Conservation (phyloP, 2,797 vertebrate species). For the Pseudochaenichthys georgianus region DNA sequence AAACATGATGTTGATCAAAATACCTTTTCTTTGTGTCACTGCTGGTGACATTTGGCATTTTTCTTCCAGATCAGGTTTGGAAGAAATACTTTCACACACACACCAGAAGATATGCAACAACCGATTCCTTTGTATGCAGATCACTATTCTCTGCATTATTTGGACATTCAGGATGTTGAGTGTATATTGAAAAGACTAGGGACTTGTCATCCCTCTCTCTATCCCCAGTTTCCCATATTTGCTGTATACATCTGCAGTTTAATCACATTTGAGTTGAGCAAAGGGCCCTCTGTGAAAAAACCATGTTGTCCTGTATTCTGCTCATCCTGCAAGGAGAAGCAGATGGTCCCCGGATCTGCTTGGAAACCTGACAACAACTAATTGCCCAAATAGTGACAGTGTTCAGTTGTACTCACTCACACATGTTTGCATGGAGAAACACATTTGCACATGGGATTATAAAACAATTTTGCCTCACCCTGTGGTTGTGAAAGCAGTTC, state of each 20-base stretch:
- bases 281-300: not conserved
- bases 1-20: not conserved
- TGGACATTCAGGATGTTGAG: not conserved
- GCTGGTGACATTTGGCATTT: too few species aligned
- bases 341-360: slow-evolving; percentile 24
- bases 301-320: slow-evolving; percentile 11
- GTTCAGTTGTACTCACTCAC: not conserved
- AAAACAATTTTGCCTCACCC: too few species aligned
- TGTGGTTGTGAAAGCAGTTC: slow-evolving; percentile 4
- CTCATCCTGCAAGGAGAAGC: slow-evolving; percentile 10
- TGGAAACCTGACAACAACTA: slow-evolving; percentile 8
- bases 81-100: too few species aligned
- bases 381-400: not conserved
- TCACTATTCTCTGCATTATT: too few species aligned
- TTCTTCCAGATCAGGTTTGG: too few species aligned
- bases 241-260: not conserved
- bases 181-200: not conserved
- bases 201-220: not conserved
- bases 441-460: not conserved
- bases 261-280: slow-evolving; percentile 34
- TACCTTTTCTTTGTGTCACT: not conserved
- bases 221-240: not conserved
- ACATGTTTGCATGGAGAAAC: not conserved
- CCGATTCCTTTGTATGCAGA: too few species aligned
- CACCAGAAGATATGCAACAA: too few species aligned